Base-by-base conservation (phyloP, 2,797 vertebrate genomes). In the Hoplostethus mediterraneus region DNA sequence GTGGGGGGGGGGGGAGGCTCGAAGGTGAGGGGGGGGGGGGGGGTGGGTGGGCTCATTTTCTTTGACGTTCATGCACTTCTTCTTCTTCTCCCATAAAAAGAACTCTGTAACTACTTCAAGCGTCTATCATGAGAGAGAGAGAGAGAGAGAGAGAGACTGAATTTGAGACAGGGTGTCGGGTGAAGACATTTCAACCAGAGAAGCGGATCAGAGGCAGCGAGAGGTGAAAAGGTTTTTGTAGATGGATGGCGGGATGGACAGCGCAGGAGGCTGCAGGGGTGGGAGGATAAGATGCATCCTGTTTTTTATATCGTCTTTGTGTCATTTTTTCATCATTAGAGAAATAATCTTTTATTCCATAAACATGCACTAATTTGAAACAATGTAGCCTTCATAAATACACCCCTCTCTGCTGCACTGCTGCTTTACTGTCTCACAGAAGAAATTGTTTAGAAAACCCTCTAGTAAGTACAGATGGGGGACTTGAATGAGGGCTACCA, bases 81-180 rank as follows among this genome's bases (percentile, higher is more conserved):
- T 88, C 89, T 79, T 81, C 77, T 63, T 84, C 78, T 87, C 47
- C 79, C 77, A 77, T 75, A 80, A 83, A 87, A 82, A 79, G 77
- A 90, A 84, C 74, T 85, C 61, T 89, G 91, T 77, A 79, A 81
- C 67, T 87, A 77, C 92, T 92, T 93, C 81, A 89, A 91, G 87
- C 79, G 75, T 84, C 82, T 77, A 75, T 68, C 40, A 64, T 67
- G 71, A 75, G 17, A 56, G 51, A 62, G 25, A n/a, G 14, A 60
- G 59, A 63, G 61, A 72, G 73, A 71, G 76, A 49, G 45, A 67
- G 75, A 75, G 66, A 66, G 69, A 60, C 51, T 60, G 78, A 84
- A 52, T 75, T 63, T 48, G 63, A 80, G 73, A 78, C 68, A 67
- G 67, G 67, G 59, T 71, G 25, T 31, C 42, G 44, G 75, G 38